These are phyloP conservation scores for Anguilla rostrata DNA, from an alignment of 2,113 vertebrate species.

Conservation along the genomic window DNA sequence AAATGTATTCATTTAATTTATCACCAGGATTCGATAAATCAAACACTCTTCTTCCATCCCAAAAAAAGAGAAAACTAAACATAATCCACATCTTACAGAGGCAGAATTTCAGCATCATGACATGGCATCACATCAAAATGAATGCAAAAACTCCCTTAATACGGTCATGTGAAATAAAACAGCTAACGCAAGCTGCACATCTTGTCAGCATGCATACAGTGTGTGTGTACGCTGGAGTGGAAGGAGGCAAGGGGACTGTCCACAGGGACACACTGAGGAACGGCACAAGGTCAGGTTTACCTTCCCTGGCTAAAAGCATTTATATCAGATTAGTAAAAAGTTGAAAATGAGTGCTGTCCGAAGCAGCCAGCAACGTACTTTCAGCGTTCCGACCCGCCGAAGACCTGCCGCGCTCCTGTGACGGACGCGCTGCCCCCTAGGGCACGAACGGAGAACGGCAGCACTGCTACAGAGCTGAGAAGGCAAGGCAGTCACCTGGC, in stretches of 20 bases:
- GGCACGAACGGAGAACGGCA: conserved; percentile 17
- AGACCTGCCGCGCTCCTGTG: not conserved
- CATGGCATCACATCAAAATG: too few species aligned
- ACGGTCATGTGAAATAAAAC: too few species aligned
- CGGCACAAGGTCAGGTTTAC: not conserved
- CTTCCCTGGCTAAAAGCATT: not conserved
- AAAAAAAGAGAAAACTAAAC: too few species aligned
- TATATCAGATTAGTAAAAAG: not conserved
- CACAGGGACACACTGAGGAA: not conserved
- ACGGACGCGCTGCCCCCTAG: not conserved
- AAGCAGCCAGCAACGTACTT: not conserved
- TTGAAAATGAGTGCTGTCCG: too few species aligned
- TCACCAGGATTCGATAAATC: too few species aligned
- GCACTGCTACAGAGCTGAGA: conserved; percentile 22
- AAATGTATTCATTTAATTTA: too few species aligned
- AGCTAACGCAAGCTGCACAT: too few species aligned
- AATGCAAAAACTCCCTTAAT: too few species aligned
- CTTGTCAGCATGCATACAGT: not conserved
- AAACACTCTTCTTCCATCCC: too few species aligned
- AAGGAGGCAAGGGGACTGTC: not conserved
- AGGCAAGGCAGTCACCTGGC: conserved; percentile 28
- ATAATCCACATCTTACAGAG: too few species aligned
- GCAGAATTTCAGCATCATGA: too few species aligned
- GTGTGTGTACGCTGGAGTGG: not conserved
- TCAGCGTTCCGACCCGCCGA: not conserved